Conservation (phyloP, 1,140 invertebrate species). For the Drosophila bocki region DNA sequence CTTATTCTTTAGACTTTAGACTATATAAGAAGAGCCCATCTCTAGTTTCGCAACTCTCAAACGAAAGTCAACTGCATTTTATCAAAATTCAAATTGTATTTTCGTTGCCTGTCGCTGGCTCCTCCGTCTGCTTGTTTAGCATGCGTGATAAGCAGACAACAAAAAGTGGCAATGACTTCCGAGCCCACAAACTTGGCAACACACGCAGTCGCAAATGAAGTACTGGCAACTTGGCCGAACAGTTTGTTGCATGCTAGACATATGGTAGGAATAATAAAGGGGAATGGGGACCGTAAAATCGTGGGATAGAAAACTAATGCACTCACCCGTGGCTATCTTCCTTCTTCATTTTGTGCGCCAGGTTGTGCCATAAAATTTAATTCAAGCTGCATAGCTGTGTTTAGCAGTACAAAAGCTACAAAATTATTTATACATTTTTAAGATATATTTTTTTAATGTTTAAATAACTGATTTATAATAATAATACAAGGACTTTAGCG, state of each 20-base stretch:
- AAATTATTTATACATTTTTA: not conserved
- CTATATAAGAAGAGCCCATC: not conserved
- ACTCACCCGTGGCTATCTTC: slow-evolving; percentile 24
- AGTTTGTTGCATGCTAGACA: slow-evolving; percentile 64
- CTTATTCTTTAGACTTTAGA: not conserved
- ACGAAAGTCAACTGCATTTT: slow-evolving; percentile 76
- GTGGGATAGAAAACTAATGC: slow-evolving; percentile 37
- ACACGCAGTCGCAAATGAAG: slow-evolving; percentile 49
- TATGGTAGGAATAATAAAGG: slow-evolving; percentile 33
- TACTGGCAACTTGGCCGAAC: slow-evolving; percentile 38
- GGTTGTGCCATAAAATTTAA: slow-evolving; percentile 23
- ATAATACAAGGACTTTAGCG: too few relatives aligned
- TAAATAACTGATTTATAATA: not conserved
- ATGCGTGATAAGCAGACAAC: slow-evolving; percentile 77
- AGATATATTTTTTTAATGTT: not conserved
- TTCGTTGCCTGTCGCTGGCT: slow-evolving; percentile 44
- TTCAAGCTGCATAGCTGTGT: not conserved
- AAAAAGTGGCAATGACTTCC: slow-evolving; percentile 51
- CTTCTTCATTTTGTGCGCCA: slow-evolving; percentile 6
- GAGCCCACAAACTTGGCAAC: slow-evolving; percentile 27
- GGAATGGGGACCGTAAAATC: not conserved
- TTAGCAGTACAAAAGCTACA: not conserved
- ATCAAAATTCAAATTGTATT: slow-evolving; percentile 83
- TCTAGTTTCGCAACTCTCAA: slow-evolving; percentile 23
- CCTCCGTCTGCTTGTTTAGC: slow-evolving; percentile 69